phyloP scores from a whole-genome alignment of 1,140 invertebrate species.

The Cydia strobilella region DNA sequence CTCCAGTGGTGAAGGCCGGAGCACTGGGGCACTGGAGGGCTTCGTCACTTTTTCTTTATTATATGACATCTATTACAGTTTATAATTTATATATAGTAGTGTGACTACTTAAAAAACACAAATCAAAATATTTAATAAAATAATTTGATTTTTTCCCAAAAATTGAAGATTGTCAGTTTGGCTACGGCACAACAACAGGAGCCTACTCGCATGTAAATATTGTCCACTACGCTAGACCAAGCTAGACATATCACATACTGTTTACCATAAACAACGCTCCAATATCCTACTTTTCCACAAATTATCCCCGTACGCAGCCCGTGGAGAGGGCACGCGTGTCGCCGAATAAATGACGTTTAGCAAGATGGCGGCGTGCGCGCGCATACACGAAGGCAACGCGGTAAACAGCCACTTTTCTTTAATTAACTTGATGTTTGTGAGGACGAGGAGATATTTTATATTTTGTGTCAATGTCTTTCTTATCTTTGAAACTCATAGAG shows the following conservation, averaged over 20 bases:
- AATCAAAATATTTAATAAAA: no score
- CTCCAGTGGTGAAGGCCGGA: no score
- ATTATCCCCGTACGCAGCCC: conserved; percentile 1
- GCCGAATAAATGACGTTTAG: conserved; percentile 54
- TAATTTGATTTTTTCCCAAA: no score
- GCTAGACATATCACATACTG: neutral
- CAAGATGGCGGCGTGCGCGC: conserved; percentile 41
- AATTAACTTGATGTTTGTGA: conserved; percentile 1
- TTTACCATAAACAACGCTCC: conserved; percentile 19
- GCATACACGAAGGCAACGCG: neutral
- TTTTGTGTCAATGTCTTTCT: neutral
- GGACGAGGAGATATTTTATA: neutral
- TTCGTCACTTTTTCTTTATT: no score
- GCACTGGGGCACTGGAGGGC: no score
- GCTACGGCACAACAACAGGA: neutral
- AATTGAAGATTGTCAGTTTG: no score
- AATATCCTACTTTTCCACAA: conserved; percentile 24
- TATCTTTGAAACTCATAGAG: no score
- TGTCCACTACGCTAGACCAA: neutral
- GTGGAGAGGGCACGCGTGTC: conserved; percentile 40
- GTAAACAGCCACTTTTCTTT: conserved; percentile 20
- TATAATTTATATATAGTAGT: no score
- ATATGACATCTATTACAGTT: no score
- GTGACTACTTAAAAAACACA: no score
- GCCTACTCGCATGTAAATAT: neutral